Percentiles rank a stretch among this genome's conserved stretches.
phyloP scores from a whole-genome alignment of 1,140 invertebrate species.

The Scaptomyza graminum region DNA sequence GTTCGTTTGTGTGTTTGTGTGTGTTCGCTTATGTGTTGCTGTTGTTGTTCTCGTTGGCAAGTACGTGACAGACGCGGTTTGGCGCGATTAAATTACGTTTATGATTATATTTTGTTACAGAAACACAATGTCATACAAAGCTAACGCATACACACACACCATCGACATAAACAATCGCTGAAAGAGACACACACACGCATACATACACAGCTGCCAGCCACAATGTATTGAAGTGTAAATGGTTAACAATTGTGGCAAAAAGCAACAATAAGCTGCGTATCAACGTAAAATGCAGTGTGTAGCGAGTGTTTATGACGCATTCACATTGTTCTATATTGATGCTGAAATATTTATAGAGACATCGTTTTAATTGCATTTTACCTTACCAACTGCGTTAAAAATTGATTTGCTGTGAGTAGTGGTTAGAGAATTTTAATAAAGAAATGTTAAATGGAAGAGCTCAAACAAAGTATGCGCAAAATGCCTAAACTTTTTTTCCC shows the following conservation, averaged over 20 bases:
- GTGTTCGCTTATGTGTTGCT: slow-evolving; percentile 25
- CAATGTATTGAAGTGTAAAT: slow-evolving; percentile 80
- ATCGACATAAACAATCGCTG: slow-evolving; percentile 37
- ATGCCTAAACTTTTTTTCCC: neutral
- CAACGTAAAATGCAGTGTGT: slow-evolving; percentile 18
- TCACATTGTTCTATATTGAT: slow-evolving; percentile 28
- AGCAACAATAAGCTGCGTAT: slow-evolving; percentile 46
- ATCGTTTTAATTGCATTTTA: slow-evolving; percentile 68
- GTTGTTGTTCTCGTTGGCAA: slow-evolving; percentile 63
- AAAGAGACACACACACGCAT: slow-evolving; percentile 21
- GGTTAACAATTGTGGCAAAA: slow-evolving; percentile 73
- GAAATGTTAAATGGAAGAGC: neutral
- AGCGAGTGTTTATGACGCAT: slow-evolving; percentile 59
- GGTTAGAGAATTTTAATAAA: slow-evolving; percentile 12
- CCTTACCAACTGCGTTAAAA: neutral
- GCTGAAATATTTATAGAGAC: slow-evolving; percentile 36
- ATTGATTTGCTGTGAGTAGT: slow-evolving; percentile 9
- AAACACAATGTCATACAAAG: slow-evolving; percentile 60
- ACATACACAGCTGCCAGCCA: slow-evolving; percentile 45
- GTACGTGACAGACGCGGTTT: slow-evolving; percentile 80
- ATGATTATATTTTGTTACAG: slow-evolving; percentile 79
- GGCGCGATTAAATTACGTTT: slow-evolving; percentile 81
- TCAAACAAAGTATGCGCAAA: neutral
- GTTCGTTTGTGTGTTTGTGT: slow-evolving; percentile 24
- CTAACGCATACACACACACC: slow-evolving; percentile 21